Percentiles rank a stretch among this genome's conserved stretches.
Conservation (phyloP, 2,888 invertebrate genomes). For the Volucella bombylans region DNA sequence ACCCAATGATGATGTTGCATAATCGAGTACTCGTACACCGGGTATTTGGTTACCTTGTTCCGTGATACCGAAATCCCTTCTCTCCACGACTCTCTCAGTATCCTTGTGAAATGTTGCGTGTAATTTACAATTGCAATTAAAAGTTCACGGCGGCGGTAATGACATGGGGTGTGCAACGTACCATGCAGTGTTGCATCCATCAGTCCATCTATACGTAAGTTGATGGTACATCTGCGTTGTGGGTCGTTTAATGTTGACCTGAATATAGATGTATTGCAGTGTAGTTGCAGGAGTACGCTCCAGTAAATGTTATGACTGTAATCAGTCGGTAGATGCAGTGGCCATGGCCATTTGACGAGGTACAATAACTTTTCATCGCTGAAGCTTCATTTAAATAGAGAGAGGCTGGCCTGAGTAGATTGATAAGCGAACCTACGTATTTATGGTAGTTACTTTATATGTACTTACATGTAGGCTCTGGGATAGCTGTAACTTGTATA, state of each 20-base stretch:
- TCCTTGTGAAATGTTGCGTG: conserved; percentile 63
- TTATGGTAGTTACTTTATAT: not conserved
- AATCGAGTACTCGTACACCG: conserved; percentile 57
- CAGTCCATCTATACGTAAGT: conserved; percentile 31
- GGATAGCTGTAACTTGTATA: not conserved
- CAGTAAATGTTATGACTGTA: conserved; percentile 45
- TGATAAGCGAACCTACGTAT: not conserved
- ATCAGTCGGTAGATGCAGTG: conserved; percentile 44
- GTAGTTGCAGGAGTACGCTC: not conserved
- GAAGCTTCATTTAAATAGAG: not conserved
- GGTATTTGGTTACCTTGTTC: conserved; percentile 45
- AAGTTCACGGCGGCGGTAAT: conserved; percentile 49
- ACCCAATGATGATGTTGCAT: conserved; percentile 52
- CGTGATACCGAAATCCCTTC: no score
- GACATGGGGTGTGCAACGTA: conserved; percentile 60
- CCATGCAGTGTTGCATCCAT: conserved; percentile 52
- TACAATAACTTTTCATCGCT: conserved; percentile 24
- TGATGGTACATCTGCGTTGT: conserved; percentile 5
- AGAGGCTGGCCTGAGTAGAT: not conserved
- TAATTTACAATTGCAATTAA: conserved; percentile 71
- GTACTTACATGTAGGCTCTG: not conserved
- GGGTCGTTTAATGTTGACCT: conserved; percentile 37
- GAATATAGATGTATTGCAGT: not conserved
- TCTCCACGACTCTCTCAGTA: no score
- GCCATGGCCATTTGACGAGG: conserved; percentile 38